phyloP scores from a whole-genome alignment of 30 jellyfish, hydroid and myxozoan genomes.

The Pseudorhiza aurosa region DNA sequence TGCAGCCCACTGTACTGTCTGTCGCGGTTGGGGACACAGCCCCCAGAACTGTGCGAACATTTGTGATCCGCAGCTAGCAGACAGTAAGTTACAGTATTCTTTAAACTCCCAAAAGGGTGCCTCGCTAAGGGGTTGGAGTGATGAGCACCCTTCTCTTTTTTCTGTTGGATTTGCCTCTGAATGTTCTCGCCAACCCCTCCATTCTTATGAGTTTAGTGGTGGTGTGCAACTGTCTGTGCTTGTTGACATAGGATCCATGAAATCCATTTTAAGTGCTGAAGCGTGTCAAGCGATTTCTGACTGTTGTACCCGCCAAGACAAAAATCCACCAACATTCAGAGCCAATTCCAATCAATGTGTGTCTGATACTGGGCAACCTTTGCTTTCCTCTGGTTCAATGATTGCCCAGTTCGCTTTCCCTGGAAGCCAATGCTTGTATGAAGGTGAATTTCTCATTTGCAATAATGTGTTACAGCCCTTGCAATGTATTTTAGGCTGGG shows the following conservation, averaged over 20 bases:
- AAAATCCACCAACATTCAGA: slow-evolving; percentile 20
- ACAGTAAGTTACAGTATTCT: neutral
- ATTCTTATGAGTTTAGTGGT: slow-evolving; percentile 23
- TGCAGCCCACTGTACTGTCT: too few species aligned
- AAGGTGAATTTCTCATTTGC: slow-evolving; percentile 18
- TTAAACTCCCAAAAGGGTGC: slow-evolving; percentile 33
- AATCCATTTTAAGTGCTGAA: slow-evolving; percentile 17
- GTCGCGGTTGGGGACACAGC: slow-evolving; percentile 48
- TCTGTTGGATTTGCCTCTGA: slow-evolving; percentile 26
- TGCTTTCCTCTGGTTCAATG: slow-evolving; percentile 3
- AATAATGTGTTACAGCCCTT: slow-evolving; percentile 24
- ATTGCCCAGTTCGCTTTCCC: slow-evolving; percentile 19
- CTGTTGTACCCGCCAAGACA: neutral
- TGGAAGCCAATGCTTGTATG: slow-evolving; percentile 1
- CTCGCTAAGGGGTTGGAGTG: slow-evolving; percentile 42
- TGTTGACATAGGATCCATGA: slow-evolving; percentile 32
- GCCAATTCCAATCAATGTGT: slow-evolving; percentile 23
- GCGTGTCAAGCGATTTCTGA: slow-evolving; percentile 5
- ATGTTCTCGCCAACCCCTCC: slow-evolving; percentile 27
- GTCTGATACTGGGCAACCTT: slow-evolving; percentile 33
- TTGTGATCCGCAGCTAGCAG: neutral
- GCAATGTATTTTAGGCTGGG: slow-evolving; percentile 38
- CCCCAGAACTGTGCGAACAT: slow-evolving; percentile 14
- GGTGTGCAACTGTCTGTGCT: slow-evolving; percentile 31
- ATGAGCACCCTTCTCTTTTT: slow-evolving; percentile 24